Evolutionary conservation across 2,113 vertebrate genomes (phyloP).

Genomic region (Vulpes vulpes): DNA sequence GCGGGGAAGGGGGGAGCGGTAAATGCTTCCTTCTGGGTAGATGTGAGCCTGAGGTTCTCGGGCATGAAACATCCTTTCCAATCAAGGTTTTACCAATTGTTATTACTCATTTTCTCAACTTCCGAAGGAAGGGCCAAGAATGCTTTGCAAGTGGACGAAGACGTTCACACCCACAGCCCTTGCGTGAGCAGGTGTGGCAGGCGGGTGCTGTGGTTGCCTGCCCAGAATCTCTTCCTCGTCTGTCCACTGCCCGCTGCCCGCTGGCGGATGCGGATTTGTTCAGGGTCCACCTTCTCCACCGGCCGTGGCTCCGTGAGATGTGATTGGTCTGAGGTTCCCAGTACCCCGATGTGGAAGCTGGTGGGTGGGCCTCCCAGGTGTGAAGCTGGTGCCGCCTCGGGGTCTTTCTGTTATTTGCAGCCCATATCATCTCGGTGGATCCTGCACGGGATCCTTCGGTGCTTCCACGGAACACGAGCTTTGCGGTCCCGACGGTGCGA

Average conservation of each 20-base stretch:
- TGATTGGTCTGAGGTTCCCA: background rate
- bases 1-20: no score
- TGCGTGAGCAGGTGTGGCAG: fast-evolving
- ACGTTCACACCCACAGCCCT: fast-evolving
- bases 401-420: background rate
- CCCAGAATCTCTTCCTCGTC: fast-evolving
- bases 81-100: fast-evolving
- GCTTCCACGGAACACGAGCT: background rate
- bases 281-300: background rate
- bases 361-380: no score
- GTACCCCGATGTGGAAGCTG: fast-evolving
- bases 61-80: background rate
- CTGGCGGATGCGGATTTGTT: fast-evolving
- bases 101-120: fast-evolving
- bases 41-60: fast-evolving
- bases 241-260: background rate
- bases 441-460: no score
- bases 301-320: fast-evolving
- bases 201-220: fast-evolving
- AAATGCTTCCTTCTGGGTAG: fast-evolving
- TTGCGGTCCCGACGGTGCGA: fast-evolving
- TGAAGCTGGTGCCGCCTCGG: fast-evolving
- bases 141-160: fast-evolving
- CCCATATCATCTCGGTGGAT: background rate
- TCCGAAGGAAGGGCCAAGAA: background rate